These are phyloP conservation scores for Heliocidaris tuberculata DNA, from an alignment of 35 echinoderm and acorn worm species.

Conservation along the genomic window DNA sequence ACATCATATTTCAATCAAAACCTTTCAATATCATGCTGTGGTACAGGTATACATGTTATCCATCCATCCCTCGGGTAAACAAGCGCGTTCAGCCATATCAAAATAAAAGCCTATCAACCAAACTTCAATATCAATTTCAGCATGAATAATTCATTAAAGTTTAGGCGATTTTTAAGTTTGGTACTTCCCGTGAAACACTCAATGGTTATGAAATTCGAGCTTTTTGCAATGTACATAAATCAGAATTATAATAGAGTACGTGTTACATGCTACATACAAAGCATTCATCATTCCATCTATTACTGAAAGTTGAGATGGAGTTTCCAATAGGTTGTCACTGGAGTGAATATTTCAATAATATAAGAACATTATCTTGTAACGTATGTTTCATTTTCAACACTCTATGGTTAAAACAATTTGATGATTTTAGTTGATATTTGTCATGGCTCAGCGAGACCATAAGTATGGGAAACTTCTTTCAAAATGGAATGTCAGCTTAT, in stretches of 20 bases:
- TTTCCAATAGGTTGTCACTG: neutral
- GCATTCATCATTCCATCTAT: neutral
- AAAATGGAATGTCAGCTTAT: no score
- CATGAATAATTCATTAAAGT: neutral
- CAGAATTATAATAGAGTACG: neutral
- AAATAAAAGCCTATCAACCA: neutral
- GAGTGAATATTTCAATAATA: neutral
- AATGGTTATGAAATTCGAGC: neutral
- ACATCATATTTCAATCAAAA: neutral
- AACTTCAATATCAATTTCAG: neutral
- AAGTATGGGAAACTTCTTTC: no score
- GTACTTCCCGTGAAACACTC: neutral
- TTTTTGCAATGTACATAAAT: neutral
- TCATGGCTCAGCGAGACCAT: no score
- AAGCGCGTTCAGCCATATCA: neutral
- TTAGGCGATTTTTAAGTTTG: neutral
- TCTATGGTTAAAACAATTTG: no score
- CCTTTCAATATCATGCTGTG: neutral
- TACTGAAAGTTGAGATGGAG: neutral
- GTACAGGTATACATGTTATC: neutral
- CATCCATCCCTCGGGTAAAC: neutral
- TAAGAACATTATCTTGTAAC: neutral
- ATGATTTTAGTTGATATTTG: no score
- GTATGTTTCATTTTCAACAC: neutral
- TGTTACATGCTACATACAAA: neutral